Percentiles rank a stretch among this genome's conserved stretches.
Conservation (phyloP, 2,113 vertebrate species). For the Dipodomys spectabilis region DNA sequence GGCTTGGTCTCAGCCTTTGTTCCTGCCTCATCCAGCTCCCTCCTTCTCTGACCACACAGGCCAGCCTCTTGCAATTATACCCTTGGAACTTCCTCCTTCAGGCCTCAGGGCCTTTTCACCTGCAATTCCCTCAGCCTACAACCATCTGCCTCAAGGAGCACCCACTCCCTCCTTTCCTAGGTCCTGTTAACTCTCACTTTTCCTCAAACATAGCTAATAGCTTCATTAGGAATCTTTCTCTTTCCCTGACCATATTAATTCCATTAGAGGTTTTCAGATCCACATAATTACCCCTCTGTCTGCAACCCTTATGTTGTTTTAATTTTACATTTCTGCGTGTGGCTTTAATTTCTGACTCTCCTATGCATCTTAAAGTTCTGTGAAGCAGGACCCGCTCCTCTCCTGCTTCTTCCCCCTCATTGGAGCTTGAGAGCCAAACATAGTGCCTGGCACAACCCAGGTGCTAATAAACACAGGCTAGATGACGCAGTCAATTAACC, state of each 20-base stretch:
- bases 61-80: not conserved
- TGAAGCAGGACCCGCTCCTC: not conserved
- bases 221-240: not conserved
- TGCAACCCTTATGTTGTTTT: not conserved
- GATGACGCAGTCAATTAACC: not conserved
- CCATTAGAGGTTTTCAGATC: not conserved
- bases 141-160: not conserved
- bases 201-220: conserved; percentile 8
- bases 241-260: not conserved
- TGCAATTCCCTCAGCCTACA: not conserved
- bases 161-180: not conserved
- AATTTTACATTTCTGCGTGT: not conserved
- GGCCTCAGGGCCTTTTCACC: conserved; percentile 16
- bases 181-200: conserved; percentile 15
- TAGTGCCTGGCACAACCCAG: not conserved
- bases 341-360: conserved; percentile 26
- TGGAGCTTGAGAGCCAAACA: not conserved
- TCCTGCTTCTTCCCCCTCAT: not conserved
- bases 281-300: not conserved
- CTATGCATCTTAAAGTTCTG: not conserved
- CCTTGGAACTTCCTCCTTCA: not conserved
- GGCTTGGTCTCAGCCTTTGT: not conserved
- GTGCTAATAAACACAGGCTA: not conserved
- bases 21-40: not conserved
- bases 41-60: not conserved